Base-by-base conservation (phyloP, 2,888 invertebrate species). In the Phrixothrix hirtus region DNA sequence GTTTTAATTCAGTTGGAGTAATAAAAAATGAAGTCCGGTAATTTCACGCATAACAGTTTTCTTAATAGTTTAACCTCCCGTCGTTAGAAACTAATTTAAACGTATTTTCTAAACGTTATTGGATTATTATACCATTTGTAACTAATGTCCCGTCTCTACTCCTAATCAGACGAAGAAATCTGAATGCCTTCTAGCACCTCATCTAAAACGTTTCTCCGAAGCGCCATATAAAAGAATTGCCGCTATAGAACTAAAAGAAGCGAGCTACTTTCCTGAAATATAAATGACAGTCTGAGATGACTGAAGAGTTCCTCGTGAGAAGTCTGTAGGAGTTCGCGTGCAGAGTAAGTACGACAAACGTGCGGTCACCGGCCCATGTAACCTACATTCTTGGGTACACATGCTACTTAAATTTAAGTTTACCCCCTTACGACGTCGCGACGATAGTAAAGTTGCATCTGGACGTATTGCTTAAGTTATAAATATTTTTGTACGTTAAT, bases 341-440 rank as follows among this genome's bases (percentile, higher is more conserved):
- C 63, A 64, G 61, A 60, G 59, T 61, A 57, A 57, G 53, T 60
- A 62, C 61, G 59, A 58, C 65, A 62, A 58, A 60, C 62, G 59
- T 54, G 48, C 63, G 63, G 63, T 65, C 65, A 64, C 63, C 63
- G 65, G 61, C 63, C 65, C 57, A 55, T 58, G 49, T 62, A 62
- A 62, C 62, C 65, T 58, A 63, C 60, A 62, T 62, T 61, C 58
- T 54, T 46, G 17, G 16, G 59, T 55, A 56, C 65, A 65, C 58
- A 63, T 65, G 63, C 57, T 64, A 57, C 51, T 49, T 43, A 57
- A 62, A 61, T 57, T 44, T 32, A 46, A 34, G 32, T 59, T 62
- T 62, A 46, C 34, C 55, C 49, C 55, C 34, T 47, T 29, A 30
- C n/a, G 17, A 27, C 14, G 29, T 13, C 21, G 11, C 34, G 16